These are phyloP conservation scores for Gambelia wislizenii DNA, from an alignment of 2,797 vertebrate species.

Conservation along the genomic window DNA sequence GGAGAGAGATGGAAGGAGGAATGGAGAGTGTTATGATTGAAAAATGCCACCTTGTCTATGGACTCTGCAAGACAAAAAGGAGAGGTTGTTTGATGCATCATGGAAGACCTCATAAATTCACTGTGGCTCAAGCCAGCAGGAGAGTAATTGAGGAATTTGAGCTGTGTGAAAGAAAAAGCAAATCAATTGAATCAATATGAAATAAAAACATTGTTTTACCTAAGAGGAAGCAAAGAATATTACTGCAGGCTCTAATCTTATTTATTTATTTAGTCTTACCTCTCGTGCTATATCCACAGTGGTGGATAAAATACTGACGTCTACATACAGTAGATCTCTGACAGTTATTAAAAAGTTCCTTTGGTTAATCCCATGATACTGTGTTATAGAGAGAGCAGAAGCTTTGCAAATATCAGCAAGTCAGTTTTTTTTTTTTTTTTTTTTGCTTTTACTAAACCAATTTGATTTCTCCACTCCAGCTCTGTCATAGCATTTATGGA, in stretches of 20 bases:
- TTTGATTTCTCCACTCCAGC: not conserved
- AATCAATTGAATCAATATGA: conserved; percentile 58
- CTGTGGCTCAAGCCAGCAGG: conserved; percentile 27
- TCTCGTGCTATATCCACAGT: conserved; percentile 16
- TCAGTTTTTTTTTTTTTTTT: no score
- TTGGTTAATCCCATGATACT: conserved; percentile 9
- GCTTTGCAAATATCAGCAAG: conserved; percentile 34
- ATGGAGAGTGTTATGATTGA: not conserved
- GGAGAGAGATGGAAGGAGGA: not conserved
- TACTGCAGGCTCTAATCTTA: conserved; percentile 37
- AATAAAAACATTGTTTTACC: conserved; percentile 54
- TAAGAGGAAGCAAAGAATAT: conserved; percentile 39
- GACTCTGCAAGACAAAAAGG: not conserved
- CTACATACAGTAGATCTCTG: not conserved
- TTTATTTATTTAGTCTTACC: conserved; percentile 19
- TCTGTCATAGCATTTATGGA: not conserved
- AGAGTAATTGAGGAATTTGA: conserved; percentile 26
- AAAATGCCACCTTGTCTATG: not conserved
- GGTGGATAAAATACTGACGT: conserved; percentile 20
- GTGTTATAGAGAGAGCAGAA: conserved; percentile 25
- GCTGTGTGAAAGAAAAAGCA: conserved; percentile 53
- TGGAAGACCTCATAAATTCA: conserved; percentile 16
- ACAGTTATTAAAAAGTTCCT: conserved; percentile 42
- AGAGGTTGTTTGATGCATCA: not conserved
- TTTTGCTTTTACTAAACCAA: not conserved